Percentiles rank a stretch among this genome's conserved stretches.
These are phyloP conservation scores for Pasiphila rectangulata DNA, from an alignment of 2,888 invertebrate genomes.

Conservation along the genomic window DNA sequence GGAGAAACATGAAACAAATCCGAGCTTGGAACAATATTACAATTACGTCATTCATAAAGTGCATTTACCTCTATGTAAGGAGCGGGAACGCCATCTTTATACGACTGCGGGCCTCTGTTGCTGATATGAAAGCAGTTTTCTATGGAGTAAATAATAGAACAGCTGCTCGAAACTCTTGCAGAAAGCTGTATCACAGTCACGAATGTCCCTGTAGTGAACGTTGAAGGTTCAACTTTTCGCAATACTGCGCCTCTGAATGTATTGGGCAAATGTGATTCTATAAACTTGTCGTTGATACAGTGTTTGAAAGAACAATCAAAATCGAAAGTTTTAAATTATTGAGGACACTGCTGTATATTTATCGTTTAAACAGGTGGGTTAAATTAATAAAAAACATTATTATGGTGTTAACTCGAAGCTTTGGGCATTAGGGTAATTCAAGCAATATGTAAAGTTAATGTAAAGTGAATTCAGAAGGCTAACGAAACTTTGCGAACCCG, in stretches of 20 bases:
- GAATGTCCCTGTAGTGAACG: slow-evolving; percentile 12
- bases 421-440: slow-evolving; percentile 41
- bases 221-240: slow-evolving; percentile 16
- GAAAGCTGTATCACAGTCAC: slow-evolving; percentile 16
- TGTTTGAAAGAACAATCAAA: slow-evolving; percentile 18
- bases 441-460: slow-evolving; percentile 65
- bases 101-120: slow-evolving; percentile 59
- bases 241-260: slow-evolving; percentile 13
- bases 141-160: slow-evolving; percentile 66
- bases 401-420: not conserved
- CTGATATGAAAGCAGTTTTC: slow-evolving; percentile 76
- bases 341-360: slow-evolving; percentile 21
- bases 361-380: slow-evolving; percentile 10
- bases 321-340: slow-evolving; percentile 17
- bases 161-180: slow-evolving; percentile 22
- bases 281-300: slow-evolving; percentile 26
- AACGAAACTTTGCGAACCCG: slow-evolving; percentile 73
- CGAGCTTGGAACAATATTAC: slow-evolving; percentile 61
- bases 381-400: slow-evolving; percentile 1
- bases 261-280: slow-evolving; percentile 19
- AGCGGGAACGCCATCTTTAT: slow-evolving; percentile 62
- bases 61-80: slow-evolving; percentile 65
- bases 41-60: slow-evolving; percentile 69
- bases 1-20: slow-evolving; percentile 54
- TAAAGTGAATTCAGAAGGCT: slow-evolving; percentile 68